Conservation (phyloP, 2,797 vertebrate species). For the Brotula barbata region DNA sequence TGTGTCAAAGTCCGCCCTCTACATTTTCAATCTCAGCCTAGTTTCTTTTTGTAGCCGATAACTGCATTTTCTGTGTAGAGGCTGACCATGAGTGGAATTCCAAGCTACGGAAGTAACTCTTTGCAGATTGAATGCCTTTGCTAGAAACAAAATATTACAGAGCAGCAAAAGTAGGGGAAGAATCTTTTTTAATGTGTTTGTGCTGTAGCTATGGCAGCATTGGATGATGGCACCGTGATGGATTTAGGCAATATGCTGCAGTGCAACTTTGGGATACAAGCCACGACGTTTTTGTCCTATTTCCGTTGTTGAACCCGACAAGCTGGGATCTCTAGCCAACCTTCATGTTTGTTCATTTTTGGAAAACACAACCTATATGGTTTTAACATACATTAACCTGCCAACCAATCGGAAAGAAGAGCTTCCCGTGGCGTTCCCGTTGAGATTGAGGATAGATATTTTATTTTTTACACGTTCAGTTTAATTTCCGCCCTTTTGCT, state of each 20-base stretch:
- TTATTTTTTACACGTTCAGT: slow-evolving; percentile 22
- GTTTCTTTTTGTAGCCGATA: slow-evolving; percentile 19
- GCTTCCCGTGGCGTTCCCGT: background rate
- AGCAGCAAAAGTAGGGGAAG: slow-evolving; percentile 7
- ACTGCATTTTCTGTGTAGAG: slow-evolving; percentile 1
- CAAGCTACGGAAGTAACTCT: slow-evolving; percentile 12
- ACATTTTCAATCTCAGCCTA: slow-evolving; percentile 19
- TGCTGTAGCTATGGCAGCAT: slow-evolving; percentile 59
- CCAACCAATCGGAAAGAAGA: background rate
- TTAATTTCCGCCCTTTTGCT: slow-evolving; percentile 31
- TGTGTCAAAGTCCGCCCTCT: slow-evolving; percentile 17
- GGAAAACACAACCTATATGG: background rate
- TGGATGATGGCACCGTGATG: slow-evolving; percentile 36
- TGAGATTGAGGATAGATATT: background rate
- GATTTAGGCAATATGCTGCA: slow-evolving; percentile 11
- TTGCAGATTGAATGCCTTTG: slow-evolving; percentile 25
- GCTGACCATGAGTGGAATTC: slow-evolving; percentile 19
- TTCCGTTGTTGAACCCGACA: too few relatives aligned
- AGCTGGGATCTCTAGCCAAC: too few relatives aligned
- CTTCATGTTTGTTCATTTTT: too few relatives aligned
- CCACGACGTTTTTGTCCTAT: too few relatives aligned
- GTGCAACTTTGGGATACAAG: slow-evolving; percentile 18
- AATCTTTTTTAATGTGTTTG: slow-evolving; percentile 43
- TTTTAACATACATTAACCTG: background rate
- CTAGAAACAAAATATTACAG: background rate